A percentile compares a stretch with the other conserved stretches of the same genome.
Conservation (phyloP, 2,888 invertebrate species). For the Hydraecia micacea region DNA sequence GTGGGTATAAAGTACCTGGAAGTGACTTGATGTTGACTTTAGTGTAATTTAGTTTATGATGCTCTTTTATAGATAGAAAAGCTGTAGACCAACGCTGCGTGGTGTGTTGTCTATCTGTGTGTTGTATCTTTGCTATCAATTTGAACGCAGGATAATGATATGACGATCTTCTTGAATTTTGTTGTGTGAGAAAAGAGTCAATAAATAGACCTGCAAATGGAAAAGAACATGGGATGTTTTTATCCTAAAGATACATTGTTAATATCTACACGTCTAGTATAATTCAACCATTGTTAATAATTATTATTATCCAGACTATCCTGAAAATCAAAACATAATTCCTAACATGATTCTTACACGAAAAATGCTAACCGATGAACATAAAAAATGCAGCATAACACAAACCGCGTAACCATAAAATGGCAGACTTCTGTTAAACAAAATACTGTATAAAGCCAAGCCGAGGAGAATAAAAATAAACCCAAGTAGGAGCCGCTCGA, state of each 20-base stretch:
- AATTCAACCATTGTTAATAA: neutral
- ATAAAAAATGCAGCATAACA: constrained; percentile 41
- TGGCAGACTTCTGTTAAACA: constrained; percentile 52
- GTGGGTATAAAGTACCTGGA: constrained; percentile 70
- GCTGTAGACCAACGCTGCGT: neutral
- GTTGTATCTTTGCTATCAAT: neutral
- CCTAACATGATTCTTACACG: neutral
- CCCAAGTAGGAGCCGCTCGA: constrained; percentile 58
- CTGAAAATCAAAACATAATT: neutral
- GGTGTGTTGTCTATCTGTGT: neutral
- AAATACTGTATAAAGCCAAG: constrained; percentile 61
- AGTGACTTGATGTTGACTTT: constrained; percentile 55
- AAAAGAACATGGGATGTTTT: neutral
- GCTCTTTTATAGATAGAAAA: neutral
- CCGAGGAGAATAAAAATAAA: constrained; percentile 65
- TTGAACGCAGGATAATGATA: neutral
- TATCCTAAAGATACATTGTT: neutral
- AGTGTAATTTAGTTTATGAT: constrained; percentile 17
- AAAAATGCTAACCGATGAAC: constrained; percentile 17
- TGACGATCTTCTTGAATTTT: neutral
- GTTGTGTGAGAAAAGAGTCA: neutral
- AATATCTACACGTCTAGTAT: neutral
- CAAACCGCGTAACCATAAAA: constrained; percentile 49
- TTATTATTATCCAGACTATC: too few relatives aligned
- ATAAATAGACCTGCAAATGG: too few relatives aligned